Evolutionary conservation across 2,888 invertebrate genomes (phyloP), one percentile per base, ranked within the genome.

Genomic region (Dicyrtomina minuta): DNA sequence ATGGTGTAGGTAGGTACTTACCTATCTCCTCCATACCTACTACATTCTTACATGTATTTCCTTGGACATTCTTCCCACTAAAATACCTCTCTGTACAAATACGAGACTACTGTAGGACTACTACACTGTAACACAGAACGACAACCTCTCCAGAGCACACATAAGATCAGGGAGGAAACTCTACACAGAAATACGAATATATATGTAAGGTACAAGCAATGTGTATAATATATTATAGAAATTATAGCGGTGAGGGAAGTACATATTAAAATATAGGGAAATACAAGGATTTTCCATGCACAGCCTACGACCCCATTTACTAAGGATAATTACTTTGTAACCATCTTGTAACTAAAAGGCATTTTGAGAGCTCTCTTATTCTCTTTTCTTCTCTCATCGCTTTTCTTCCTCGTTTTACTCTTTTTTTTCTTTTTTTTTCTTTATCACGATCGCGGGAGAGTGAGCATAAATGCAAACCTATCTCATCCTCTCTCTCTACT

Each of bases 321-420:
- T 39, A 62, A 26, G 74, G 74, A 76, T 77, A 77, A 77, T 77
- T 77, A 77, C 77, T 75, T 76, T 76, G 77, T 77, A 76, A 76
- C 74, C 75, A 76, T 74, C 75, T 73, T 77, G 72, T 65, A 72
- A 72, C 72, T 71, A 68, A 70, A 74, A 75, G 73, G 70, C 72
- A 75, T 75, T 75, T 76, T 53, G 51, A 64, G 64, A 64, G 64
- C 49, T 49, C 49, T 27, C 33, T 39, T 15, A 33, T 60, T 41
- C 13, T 43, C 22, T 17, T 41, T 22, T 17, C 33, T 17, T 41
- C 56, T 24, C 56, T 15, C 46, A 26, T 27, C 24, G 39, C 51
- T 64, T 33, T 26, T 49, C 20, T 46, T 64, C 56, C 22, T 24
- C n/a, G 24, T 58, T 17, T 58, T 58, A 17, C 58, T 58, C 26